Conservation (phyloP, 35 echinoderm and acorn worm genomes). For the Acanthaster planci region DNA sequence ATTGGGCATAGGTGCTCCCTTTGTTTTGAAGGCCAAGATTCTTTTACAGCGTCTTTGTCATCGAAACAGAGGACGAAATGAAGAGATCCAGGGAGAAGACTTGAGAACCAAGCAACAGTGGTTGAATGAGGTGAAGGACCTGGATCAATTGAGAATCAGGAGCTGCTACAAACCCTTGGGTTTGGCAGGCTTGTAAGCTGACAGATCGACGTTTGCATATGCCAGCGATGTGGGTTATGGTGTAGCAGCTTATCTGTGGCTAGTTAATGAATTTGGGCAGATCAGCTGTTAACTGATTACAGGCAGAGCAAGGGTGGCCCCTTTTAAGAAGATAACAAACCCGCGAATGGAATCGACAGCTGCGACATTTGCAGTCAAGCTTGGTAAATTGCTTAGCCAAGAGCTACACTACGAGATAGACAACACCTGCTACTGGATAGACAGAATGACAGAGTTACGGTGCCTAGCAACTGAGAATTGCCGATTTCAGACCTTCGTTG, state of each 20-base stretch:
- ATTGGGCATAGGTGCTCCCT: constrained; percentile 60
- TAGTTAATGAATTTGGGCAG: constrained; percentile 4
- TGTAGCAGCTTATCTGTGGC: constrained; percentile 25
- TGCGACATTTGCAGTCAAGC: not conserved
- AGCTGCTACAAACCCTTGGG: constrained; percentile 43
- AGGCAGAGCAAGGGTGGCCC: constrained; percentile 37
- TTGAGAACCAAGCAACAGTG: constrained; percentile 31
- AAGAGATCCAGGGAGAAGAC: constrained; percentile 30
- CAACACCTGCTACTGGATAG: constrained; percentile 40
- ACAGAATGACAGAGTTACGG: constrained; percentile 35
- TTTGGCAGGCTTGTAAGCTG: constrained; percentile 29
- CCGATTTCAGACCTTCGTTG: constrained; percentile 62
- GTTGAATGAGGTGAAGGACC: constrained; percentile 33
- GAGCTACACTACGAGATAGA: constrained; percentile 15
- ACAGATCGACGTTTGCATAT: constrained; percentile 56
- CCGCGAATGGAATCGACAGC: constrained; percentile 34
- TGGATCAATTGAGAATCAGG: constrained; percentile 18
- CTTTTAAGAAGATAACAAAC: constrained; percentile 26
- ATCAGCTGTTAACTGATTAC: constrained; percentile 38
- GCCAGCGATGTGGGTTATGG: constrained; percentile 55
- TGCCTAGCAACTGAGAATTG: constrained; percentile 48
- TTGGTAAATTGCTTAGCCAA: not conserved
- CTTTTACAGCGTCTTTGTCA: constrained; percentile 55
- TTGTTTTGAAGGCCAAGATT: constrained; percentile 45
- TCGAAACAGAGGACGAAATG: constrained; percentile 47